phyloP scores from a whole-genome alignment of 1,140 invertebrate species.

The Colletes latitarsis region DNA sequence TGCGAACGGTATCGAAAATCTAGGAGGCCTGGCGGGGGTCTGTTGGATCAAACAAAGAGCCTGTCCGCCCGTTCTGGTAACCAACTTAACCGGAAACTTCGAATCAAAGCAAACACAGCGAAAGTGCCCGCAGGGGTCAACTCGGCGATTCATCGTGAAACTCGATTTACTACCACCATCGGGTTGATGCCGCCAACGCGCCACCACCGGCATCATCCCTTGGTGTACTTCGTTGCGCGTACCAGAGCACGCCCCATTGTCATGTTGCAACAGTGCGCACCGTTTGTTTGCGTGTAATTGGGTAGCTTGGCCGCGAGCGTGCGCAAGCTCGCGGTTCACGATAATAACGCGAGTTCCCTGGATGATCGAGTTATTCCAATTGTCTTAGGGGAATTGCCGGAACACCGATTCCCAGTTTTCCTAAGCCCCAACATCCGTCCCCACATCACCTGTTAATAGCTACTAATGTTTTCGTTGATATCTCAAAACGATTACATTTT shows the following conservation, averaged over 20 bases:
- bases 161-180: slow-evolving; percentile 63
- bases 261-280: slow-evolving; percentile 43
- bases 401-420: slow-evolving; percentile 15
- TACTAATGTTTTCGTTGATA: no score
- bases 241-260: slow-evolving; percentile 29
- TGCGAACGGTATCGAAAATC: slow-evolving; percentile 46
- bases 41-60: slow-evolving; percentile 56
- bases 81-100: slow-evolving; percentile 74
- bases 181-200: background rate
- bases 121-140: slow-evolving; percentile 72
- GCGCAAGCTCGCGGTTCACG: slow-evolving; percentile 6
- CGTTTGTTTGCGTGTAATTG: slow-evolving; percentile 62
- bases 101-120: slow-evolving; percentile 74
- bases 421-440: no score
- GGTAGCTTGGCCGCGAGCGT: slow-evolving; percentile 43
- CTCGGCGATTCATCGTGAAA: slow-evolving; percentile 64
- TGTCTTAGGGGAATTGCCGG: slow-evolving; percentile 43
- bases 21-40: slow-evolving; percentile 5
- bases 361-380: slow-evolving; percentile 61
- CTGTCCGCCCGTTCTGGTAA: slow-evolving; percentile 61
- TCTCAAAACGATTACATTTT: no score
- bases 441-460: no score
- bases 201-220: background rate
- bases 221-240: slow-evolving; percentile 4
- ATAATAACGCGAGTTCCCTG: slow-evolving; percentile 57